Evolutionary conservation across 1,140 invertebrate species (phyloP).

Genomic region (Amyelois transitella): DNA sequence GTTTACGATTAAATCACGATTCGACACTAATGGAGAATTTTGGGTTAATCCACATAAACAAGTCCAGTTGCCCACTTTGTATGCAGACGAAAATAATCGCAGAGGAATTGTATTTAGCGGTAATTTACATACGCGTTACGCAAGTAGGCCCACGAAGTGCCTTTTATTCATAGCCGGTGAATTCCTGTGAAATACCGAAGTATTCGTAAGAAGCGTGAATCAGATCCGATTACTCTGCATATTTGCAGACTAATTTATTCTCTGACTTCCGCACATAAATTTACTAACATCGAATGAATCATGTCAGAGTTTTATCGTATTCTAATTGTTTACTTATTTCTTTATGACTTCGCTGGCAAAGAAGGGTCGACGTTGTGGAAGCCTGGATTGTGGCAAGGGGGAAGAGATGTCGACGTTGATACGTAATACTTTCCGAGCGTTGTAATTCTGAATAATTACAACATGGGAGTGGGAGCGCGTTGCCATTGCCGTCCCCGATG

Average conservation of each 20-base stretch:
- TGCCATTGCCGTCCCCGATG: conserved; percentile 26
- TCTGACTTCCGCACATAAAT: conserved; percentile 1
- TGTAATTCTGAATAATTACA: conserved; percentile 56
- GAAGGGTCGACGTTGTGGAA: not conserved
- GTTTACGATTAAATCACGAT: conserved; percentile 23
- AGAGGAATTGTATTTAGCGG: not conserved
- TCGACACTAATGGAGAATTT: conserved; percentile 14
- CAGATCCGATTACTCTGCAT: conserved; percentile 9
- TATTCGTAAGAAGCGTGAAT: conserved; percentile 6
- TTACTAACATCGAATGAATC: conserved; percentile 2
- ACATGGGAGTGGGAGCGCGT: conserved; percentile 33
- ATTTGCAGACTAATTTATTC: conserved; percentile 9
- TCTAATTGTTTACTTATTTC: not conserved
- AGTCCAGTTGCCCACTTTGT: not conserved
- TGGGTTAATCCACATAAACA: conserved; percentile 2
- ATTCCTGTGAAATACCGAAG: not conserved
- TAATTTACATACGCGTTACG: not conserved
- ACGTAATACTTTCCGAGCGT: conserved; percentile 42
- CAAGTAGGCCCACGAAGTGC: not conserved
- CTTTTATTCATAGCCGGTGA: not conserved
- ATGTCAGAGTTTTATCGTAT: not conserved
- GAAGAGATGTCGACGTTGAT: conserved; percentile 15
- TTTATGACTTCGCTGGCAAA: not conserved
- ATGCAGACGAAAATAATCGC: not conserved
- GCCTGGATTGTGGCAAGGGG: not conserved